Percentiles rank a stretch among this genome's conserved stretches.
Conservation (phyloP, 2,113 vertebrate genomes). For the Entosphenus tridentatus region DNA sequence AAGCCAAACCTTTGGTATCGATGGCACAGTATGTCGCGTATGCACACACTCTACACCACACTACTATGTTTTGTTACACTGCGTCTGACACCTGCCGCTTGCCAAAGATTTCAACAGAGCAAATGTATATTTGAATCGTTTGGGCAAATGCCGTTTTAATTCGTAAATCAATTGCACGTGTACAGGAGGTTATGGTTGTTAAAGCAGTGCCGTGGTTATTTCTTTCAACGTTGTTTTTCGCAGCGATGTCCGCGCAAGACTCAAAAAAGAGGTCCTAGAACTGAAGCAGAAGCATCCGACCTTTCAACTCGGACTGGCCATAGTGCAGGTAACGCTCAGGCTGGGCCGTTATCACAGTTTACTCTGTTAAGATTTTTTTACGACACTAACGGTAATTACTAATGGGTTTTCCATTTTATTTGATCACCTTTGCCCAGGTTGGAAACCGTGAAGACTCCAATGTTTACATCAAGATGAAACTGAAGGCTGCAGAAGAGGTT, state of each 20-base stretch:
- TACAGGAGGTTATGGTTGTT: no score
- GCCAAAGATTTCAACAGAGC: no score
- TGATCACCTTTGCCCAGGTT: constrained; percentile 34
- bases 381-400: background rate
- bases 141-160: no score
- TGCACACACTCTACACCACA: no score
- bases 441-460: constrained; percentile 85
- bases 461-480: constrained; percentile 85
- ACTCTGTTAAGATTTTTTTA: background rate
- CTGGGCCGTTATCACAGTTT: background rate
- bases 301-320: constrained; percentile 63
- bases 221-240: no score
- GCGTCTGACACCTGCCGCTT: no score
- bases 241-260: constrained; percentile 52
- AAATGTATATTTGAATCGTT: no score
- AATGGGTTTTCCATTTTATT: constrained; percentile 7
- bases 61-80: no score
- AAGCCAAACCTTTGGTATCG: no score
- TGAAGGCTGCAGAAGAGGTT: constrained; percentile 86
- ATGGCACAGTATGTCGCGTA: no score
- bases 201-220: no score
- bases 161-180: no score
- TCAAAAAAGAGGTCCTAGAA: constrained; percentile 49
- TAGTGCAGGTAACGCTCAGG: constrained; percentile 45
- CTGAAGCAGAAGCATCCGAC: constrained; percentile 45